phyloP scores from a whole-genome alignment of 2,888 invertebrate species.

The Drosophila cyrtoloma region DNA sequence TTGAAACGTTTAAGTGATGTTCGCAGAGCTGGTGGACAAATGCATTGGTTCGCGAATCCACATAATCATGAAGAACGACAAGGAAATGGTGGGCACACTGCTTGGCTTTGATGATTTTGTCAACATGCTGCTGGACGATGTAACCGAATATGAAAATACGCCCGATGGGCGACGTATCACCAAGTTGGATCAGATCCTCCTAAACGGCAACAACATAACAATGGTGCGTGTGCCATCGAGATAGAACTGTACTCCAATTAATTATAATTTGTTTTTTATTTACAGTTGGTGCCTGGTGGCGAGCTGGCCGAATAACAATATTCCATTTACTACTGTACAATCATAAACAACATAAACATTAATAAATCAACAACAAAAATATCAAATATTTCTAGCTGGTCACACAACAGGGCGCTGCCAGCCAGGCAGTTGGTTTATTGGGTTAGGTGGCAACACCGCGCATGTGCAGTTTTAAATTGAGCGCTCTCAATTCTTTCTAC shows the following conservation, averaged over 20 bases:
- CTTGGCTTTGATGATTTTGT: conserved; percentile 99
- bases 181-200: conserved; percentile 97
- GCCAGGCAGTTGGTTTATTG: not conserved
- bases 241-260: not conserved
- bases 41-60: conserved; percentile 99
- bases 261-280: conserved; percentile 55
- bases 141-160: conserved; percentile 98
- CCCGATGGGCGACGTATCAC: conserved; percentile 98
- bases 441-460: conserved; percentile 43
- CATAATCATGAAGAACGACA: conserved; percentile 99
- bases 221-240: conserved; percentile 89
- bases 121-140: conserved; percentile 99
- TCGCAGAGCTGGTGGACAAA: conserved; percentile 97
- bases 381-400: not conserved
- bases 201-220: conserved; percentile 99
- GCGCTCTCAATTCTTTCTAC: conserved; percentile 27
- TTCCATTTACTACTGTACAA: conserved; percentile 12
- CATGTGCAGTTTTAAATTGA: conserved; percentile 56
- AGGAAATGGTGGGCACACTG: conserved; percentile 99
- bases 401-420: conserved; percentile 1
- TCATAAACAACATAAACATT: conserved; percentile 11
- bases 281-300: conserved; percentile 92
- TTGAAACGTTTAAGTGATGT: not conserved
- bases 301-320: conserved; percentile 89
- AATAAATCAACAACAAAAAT: conserved; percentile 1